phyloP scores from a whole-genome alignment of 2,797 vertebrate genomes.

The Peromyscus nudipes region DNA sequence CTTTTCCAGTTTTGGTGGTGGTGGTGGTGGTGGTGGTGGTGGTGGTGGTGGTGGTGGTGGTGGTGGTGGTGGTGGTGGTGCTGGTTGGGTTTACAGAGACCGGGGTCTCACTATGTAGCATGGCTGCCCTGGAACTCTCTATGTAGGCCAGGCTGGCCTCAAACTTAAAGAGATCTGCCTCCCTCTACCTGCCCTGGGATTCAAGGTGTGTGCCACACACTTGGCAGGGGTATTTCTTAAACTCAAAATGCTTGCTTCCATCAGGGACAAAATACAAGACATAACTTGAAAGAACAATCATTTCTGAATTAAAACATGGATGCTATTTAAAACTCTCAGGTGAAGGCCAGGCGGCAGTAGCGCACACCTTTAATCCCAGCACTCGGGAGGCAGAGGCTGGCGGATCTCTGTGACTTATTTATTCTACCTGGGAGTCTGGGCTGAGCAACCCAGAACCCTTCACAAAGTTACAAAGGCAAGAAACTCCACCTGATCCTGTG shows the following conservation, averaged over 20 bases:
- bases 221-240: background rate
- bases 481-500: background rate
- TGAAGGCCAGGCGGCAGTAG: too few relatives aligned
- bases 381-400: too few relatives aligned
- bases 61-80: too few relatives aligned
- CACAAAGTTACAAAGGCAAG: background rate
- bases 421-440: background rate
- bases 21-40: too few relatives aligned
- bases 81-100: background rate
- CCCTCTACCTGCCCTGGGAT: background rate
- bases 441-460: slow-evolving; percentile 1
- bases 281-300: slow-evolving; percentile 19
- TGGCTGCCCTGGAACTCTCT: background rate
- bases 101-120: background rate
- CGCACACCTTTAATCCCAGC: too few relatives aligned
- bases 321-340: background rate
- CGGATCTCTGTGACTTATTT: background rate
- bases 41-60: too few relatives aligned
- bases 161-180: background rate
- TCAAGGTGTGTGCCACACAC: background rate
- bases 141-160: background rate
- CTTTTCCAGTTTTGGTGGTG: background rate
- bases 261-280: background rate
- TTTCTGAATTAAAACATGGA: slow-evolving; percentile 36
- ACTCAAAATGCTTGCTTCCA: slow-evolving; percentile 8